These are phyloP conservation scores for Polymixis flavicincta DNA, from an alignment of 2,888 invertebrate species.

Conservation along the genomic window DNA sequence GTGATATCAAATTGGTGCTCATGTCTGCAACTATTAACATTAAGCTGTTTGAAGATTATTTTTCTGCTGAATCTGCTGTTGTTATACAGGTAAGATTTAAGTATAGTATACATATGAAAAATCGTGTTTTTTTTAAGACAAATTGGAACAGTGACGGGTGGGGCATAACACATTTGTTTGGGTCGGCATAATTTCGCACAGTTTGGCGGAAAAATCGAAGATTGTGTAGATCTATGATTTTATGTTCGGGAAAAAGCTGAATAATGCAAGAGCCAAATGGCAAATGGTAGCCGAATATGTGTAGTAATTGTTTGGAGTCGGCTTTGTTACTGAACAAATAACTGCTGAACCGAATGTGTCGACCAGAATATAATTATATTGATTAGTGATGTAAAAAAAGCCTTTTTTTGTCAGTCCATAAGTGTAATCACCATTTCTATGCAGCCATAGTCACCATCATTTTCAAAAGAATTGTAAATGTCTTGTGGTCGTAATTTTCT, in stretches of 20 bases:
- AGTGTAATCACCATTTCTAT: neutral
- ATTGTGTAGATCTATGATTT: neutral
- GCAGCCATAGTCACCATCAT: neutral
- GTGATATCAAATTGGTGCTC: constrained; percentile 96
- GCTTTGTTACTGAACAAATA: neutral
- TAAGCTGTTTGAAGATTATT: constrained; percentile 97
- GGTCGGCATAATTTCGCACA: neutral
- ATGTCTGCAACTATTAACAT: constrained; percentile 99
- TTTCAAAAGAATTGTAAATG: neutral
- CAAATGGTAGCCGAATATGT: neutral
- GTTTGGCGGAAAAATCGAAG: neutral
- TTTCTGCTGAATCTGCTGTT: constrained; percentile 94
- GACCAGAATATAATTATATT: neutral
- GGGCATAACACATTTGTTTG: neutral
- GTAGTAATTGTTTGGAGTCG: too few species aligned
- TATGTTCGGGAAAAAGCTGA: neutral
- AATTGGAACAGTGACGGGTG: neutral
- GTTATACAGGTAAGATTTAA: constrained; percentile 92
- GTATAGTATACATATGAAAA: neutral
- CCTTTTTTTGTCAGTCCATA: neutral
- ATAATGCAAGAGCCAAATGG: neutral
- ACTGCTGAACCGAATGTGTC: neutral
- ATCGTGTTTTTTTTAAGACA: neutral
- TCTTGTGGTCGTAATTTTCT: neutral
- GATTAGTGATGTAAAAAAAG: neutral